These are phyloP conservation scores for Drosophila biarmipes DNA, from an alignment of 1,140 invertebrate species.

Conservation along the genomic window DNA sequence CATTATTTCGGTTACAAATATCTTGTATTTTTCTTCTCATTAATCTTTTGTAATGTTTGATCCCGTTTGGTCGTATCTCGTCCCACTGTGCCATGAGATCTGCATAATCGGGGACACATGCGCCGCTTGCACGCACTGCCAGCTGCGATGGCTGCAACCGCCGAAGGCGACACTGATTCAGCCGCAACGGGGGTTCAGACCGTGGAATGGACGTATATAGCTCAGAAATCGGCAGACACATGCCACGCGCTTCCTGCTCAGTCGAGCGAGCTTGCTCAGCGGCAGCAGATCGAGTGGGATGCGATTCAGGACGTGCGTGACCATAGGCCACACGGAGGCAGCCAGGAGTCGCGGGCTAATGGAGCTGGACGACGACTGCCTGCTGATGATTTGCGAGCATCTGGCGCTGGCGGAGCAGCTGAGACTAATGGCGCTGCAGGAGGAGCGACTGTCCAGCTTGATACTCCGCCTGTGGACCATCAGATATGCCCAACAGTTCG, in stretches of 20 bases:
- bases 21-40: too few relatives aligned
- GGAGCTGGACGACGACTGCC: conserved; percentile 62
- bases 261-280: conserved; percentile 32
- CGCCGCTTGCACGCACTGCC: conserved; percentile 29
- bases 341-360: conserved; percentile 22
- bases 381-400: conserved; percentile 58
- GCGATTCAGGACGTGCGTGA: conserved; percentile 28
- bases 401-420: conserved; percentile 59
- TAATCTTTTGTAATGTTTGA: too few relatives aligned
- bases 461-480: conserved; percentile 51
- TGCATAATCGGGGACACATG: conserved; percentile 26
- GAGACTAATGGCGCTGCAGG: conserved; percentile 42
- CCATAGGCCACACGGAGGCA: conserved; percentile 16
- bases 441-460: conserved; percentile 32
- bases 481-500: conserved; percentile 49
- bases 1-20: too few relatives aligned
- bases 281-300: conserved; percentile 28
- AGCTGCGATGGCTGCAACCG: conserved; percentile 45
- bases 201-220: conserved; percentile 11
- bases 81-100: conserved; percentile 43
- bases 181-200: conserved; percentile 37
- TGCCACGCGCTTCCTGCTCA: conserved; percentile 54
- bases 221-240: conserved; percentile 30
- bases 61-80: rapidly evolving
- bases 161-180: conserved; percentile 40